Base-by-base conservation (phyloP, 2,797 vertebrate genomes). In the Anableps anableps region DNA sequence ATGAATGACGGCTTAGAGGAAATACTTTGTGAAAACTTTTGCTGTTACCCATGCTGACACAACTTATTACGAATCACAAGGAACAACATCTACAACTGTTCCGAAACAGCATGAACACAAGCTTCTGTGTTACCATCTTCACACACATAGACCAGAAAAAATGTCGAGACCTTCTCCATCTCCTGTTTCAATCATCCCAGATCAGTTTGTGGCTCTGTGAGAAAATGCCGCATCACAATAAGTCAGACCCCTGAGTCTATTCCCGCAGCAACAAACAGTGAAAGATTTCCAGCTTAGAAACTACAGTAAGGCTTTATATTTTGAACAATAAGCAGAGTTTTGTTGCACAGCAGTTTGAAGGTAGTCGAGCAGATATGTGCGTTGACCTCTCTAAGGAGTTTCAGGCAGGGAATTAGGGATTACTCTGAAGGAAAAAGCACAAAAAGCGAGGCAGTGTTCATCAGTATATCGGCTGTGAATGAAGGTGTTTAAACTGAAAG, bases 151-250 rank as follows among this genome's bases (percentile, higher is more conserved):
- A 71, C 41, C 68, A 45, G 41, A 71, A 41, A 71, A n/a, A 26
- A 71, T 29, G 13, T n/a, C 10, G 4, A 38, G 36, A 19, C 36
- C 36, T 41, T 68, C 21, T 41, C 74, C 23, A 80, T 77, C 77
- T 89, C 85, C 53, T 66, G 16, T 91, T 93, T 82, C 89, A 85
- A 84, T 77, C 14, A 64, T 51, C 84, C 83, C 55, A 87, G 80
- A 88, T 88, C 82, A 72, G 72, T 70, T 75, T 78, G 75, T 77
- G 74, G 85, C 5, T 76, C 76, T 71, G 74, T 72, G 75, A 84
- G 64, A 84, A 48, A 79, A 72, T 66, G 34, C 34, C 1, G 17
- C 34, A 73, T 71, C 75, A 76, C 78, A 78, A 80, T 66, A 83
- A 55, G 64, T 60, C 1, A 1, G 36, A 78, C 55, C 76, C 45